These are phyloP conservation scores for Haemorhous mexicanus DNA, from an alignment of 2,113 vertebrate species.

Conservation along the genomic window DNA sequence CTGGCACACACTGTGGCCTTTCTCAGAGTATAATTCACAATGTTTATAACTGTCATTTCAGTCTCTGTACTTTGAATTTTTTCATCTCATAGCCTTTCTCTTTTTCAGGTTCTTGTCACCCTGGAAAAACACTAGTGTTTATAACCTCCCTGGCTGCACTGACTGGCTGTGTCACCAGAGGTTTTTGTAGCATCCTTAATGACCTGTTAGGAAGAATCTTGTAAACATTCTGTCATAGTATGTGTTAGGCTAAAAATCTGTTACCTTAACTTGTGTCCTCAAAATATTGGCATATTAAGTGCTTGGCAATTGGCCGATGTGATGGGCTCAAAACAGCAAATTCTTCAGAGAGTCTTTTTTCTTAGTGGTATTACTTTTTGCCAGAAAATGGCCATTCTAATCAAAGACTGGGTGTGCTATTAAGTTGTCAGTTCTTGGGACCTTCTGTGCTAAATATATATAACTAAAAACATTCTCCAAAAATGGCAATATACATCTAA, in stretches of 20 bases:
- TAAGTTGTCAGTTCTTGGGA: background rate
- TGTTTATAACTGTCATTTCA: constrained; percentile 35
- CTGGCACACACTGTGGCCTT: background rate
- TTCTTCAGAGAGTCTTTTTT: background rate
- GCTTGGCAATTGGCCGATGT: background rate
- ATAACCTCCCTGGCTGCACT: background rate
- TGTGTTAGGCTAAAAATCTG: constrained; percentile 26
- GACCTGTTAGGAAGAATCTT: constrained; percentile 38
- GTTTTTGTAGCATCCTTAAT: constrained; percentile 25
- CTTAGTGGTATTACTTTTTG: background rate
- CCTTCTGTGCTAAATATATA: background rate
- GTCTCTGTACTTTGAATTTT: background rate
- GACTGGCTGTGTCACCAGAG: constrained; percentile 7
- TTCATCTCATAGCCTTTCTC: constrained; percentile 18
- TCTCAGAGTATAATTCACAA: background rate
- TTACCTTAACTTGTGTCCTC: constrained; percentile 17
- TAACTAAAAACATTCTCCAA: background rate
- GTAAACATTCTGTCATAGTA: constrained; percentile 45
- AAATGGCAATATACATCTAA: background rate
- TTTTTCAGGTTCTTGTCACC: background rate
- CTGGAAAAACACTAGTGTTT: constrained; percentile 28
- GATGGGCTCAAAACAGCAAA: background rate
- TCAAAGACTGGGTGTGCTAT: background rate
- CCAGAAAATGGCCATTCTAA: background rate
- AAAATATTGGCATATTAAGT: constrained; percentile 48